Base-by-base conservation (phyloP, 2,113 vertebrate species). In the Sclerurus mexicanus region DNA sequence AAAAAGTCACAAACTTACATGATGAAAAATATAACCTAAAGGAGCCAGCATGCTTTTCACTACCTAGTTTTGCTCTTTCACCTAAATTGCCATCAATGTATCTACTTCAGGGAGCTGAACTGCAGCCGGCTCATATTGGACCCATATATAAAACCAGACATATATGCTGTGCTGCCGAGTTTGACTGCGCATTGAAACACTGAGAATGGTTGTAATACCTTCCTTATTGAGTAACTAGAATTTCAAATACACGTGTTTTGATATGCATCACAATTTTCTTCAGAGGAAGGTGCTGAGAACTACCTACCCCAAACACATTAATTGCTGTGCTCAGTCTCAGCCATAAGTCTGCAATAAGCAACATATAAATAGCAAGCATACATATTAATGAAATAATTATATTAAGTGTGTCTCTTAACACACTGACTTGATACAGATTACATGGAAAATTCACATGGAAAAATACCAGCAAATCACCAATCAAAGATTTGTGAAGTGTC, bases 331-430 rank as follows among this genome's bases (percentile, higher is more conserved):
- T 78, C 68, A 76, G 31, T 64, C 46, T 87, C 88, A 73, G 71
- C 21, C 40, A 89, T 75, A 62, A 79, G 35, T 21, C 40, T 53
- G 33, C 15, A 85, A 78, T 44, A 63, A 87, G 60, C 8, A 21
- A 71, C 27, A 30, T 24, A 59, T 25, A 87, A 93, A 81, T 37
- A 86, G 42, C 25, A 84, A 86, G 37, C n/a, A 62, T n/a, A 42
- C 23, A 16, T 64, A 77, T 84, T 58, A 85, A 93, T 68, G 56
- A 52, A 67, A 93, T 79, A 64, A 91, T 72, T 77, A 28, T 16
- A 50, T 53, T 55, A 85, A 82, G 46, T 6, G 13, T 24, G 28
- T 56, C 40, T 67, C 60, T 77, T 62, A 56, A 79, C 13, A 37
- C 8, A 25, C 8, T 60, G 40, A 60, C 27, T 75, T 73, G 9